Percentiles rank a stretch among this genome's conserved stretches.
phyloP scores from a whole-genome alignment of 2,888 invertebrate species.

The Xestia ashworthii region DNA sequence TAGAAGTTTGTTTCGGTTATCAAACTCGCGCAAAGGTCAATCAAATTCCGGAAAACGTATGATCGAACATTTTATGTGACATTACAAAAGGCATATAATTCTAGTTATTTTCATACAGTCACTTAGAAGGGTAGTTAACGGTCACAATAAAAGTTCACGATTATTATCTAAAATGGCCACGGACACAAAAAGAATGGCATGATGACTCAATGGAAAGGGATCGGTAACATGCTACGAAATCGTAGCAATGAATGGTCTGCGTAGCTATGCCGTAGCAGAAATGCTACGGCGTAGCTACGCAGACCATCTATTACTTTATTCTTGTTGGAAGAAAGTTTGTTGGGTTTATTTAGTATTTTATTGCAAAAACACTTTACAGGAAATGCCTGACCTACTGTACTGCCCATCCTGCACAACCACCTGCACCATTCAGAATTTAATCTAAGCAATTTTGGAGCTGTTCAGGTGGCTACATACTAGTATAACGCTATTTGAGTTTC shows the following conservation, averaged over 20 bases:
- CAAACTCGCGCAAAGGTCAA: conserved; percentile 48
- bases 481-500: too few relatives aligned
- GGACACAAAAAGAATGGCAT: neutral
- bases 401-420: too few relatives aligned
- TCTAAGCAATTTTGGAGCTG: too few relatives aligned
- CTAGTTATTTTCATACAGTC: neutral
- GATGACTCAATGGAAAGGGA: neutral
- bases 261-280: conserved; percentile 44
- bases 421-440: too few relatives aligned
- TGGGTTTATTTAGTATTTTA: neutral
- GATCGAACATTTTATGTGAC: neutral
- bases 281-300: conserved; percentile 14
- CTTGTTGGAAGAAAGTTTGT: neutral
- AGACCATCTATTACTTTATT: neutral
- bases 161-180: neutral
- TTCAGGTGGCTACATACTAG: too few relatives aligned
- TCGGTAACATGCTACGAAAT: conserved; percentile 22
- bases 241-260: too few relatives aligned
- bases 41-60: conserved; percentile 25
- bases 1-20: conserved; percentile 40
- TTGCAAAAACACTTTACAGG: neutral
- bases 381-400: too few relatives aligned
- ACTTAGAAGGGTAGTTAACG: neutral
- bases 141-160: neutral
- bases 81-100: neutral